Percentiles rank a stretch among this genome's conserved stretches.
These are phyloP conservation scores for Gnathonemus longibarbis DNA, from an alignment of 2,113 vertebrate genomes.

Conservation along the genomic window DNA sequence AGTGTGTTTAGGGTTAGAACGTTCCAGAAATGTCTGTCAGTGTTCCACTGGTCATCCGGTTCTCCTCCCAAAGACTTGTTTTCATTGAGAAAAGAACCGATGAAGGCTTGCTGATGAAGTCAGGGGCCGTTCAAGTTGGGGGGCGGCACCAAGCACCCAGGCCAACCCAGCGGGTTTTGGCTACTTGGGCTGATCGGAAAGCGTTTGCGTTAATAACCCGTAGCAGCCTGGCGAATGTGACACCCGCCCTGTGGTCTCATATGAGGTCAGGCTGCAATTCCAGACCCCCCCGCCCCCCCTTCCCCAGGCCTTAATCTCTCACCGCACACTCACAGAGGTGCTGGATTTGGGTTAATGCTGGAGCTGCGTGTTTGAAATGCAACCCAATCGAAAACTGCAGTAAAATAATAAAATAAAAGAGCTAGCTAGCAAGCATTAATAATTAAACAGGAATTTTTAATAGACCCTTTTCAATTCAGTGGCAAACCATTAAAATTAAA, in stretches of 20 bases:
- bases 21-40: neutral
- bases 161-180: neutral
- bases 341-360: neutral
- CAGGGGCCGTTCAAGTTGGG: constrained; percentile 22
- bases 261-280: constrained; percentile 37
- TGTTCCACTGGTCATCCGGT: neutral
- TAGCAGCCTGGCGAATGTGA: constrained; percentile 3
- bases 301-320: neutral
- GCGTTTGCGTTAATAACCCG: constrained; percentile 30
- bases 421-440: neutral
- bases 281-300: neutral
- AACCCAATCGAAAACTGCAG: neutral
- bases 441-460: neutral
- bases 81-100: neutral
- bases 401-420: neutral
- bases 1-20: neutral
- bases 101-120: constrained; percentile 37
- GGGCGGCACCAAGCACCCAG: neutral
- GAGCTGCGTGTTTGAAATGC: neutral
- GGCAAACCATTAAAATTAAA: neutral
- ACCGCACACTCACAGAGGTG: neutral
- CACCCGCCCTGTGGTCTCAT: constrained; percentile 15
- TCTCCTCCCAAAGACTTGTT: neutral
- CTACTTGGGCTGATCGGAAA: constrained; percentile 51
- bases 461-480: neutral